Conservation (phyloP, 92 coral and sea anemone species). For the Ricordea florida region DNA sequence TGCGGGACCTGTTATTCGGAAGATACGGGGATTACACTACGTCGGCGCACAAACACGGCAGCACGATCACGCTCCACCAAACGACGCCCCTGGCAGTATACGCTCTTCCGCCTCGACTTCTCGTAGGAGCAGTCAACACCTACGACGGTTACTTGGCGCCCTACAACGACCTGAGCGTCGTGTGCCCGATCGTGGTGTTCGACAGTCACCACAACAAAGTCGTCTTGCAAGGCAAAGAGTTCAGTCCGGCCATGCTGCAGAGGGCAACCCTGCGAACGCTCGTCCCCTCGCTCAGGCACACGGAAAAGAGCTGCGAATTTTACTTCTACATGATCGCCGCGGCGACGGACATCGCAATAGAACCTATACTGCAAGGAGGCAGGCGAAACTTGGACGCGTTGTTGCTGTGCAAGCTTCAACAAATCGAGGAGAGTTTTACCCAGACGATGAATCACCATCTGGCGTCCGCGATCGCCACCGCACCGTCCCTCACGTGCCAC, state of each 20-base stretch:
- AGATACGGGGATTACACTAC: not conserved
- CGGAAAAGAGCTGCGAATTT: not conserved
- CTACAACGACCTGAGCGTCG: not conserved
- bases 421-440: not conserved
- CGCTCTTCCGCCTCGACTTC: not conserved
- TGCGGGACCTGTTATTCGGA: not conserved
- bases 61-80: not conserved
- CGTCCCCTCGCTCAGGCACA: not conserved
- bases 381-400: not conserved
- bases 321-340: not conserved
- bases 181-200: not conserved
- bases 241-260: not conserved
- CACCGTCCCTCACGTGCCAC: not conserved
- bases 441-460: not conserved
- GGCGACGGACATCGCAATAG: not conserved
- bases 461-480: not conserved
- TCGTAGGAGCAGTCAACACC: not conserved
- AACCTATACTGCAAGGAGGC: not conserved
- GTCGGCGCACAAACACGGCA: not conserved
- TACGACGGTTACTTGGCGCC: not conserved
- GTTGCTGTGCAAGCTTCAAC: not conserved
- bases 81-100: not conserved
- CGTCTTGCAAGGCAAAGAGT: not conserved
- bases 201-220: not conserved
- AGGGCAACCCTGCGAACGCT: not conserved